phyloP scores from a whole-genome alignment of 2,888 invertebrate genomes.

The Steinernema scapterisci region DNA sequence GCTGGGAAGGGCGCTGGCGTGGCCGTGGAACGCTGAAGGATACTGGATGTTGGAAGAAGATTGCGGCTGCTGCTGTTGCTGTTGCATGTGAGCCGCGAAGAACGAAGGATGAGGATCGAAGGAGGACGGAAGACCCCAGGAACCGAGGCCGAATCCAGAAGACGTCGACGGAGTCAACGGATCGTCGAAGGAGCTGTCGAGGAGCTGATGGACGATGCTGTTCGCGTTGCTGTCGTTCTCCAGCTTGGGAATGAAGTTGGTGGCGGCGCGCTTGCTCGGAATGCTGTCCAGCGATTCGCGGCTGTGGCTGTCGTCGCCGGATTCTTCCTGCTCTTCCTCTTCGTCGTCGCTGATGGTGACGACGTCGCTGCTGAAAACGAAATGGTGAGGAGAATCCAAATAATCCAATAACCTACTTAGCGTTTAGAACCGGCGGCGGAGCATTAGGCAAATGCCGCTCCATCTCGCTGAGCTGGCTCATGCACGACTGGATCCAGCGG shows the following conservation, averaged over 20 bases:
- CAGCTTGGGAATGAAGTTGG: not conserved
- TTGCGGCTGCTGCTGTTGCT: too few relatives aligned
- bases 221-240: not conserved
- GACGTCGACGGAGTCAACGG: not conserved
- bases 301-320: not conserved
- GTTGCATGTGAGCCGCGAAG: not conserved
- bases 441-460: not conserved
- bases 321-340: constrained; percentile 1
- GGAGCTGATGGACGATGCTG: not conserved
- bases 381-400: not conserved
- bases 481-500: constrained; percentile 2
- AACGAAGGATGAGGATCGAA: not conserved
- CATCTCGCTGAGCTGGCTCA: not conserved
- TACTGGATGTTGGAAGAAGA: not conserved
- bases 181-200: not conserved
- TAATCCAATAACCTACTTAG: not conserved
- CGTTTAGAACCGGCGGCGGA: not conserved
- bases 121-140: not conserved
- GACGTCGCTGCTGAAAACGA: not conserved
- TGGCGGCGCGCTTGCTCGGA: not conserved
- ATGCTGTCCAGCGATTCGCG: not conserved
- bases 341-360: constrained; percentile 26
- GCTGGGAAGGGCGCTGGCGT: not conserved
- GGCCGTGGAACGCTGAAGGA: not conserved
- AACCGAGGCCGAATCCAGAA: not conserved